These are phyloP conservation scores for Ammodytes dubius DNA, from an alignment of 2,113 vertebrate species.

Conservation along the genomic window DNA sequence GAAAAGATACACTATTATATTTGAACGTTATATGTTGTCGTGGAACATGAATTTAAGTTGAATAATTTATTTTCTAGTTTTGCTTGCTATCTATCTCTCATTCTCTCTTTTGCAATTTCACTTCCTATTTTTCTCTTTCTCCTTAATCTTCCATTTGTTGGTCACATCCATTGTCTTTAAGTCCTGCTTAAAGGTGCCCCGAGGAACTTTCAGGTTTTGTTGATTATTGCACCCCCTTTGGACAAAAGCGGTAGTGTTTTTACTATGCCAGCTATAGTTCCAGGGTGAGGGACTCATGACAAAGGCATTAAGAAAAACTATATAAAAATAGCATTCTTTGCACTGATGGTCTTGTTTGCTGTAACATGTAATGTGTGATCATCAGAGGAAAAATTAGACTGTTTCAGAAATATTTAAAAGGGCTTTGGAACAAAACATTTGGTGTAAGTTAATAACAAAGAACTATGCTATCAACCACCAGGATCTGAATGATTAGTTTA, in stretches of 20 bases:
- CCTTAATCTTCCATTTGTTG: background rate
- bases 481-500: constrained; percentile 50
- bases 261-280: too few relatives aligned
- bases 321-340: too few relatives aligned
- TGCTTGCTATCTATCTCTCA: background rate
- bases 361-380: too few relatives aligned
- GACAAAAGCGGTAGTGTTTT: too few relatives aligned
- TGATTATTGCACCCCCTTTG: too few relatives aligned
- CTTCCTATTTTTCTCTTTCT: background rate
- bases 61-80: background rate
- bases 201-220: too few relatives aligned
- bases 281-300: too few relatives aligned
- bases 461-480: constrained; percentile 20
- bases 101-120: background rate
- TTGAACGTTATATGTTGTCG: background rate
- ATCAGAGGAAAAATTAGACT: too few relatives aligned
- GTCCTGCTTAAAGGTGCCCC: background rate
- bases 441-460: constrained; percentile 43
- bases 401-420: too few relatives aligned
- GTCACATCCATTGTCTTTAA: background rate
- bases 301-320: too few relatives aligned
- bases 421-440: background rate
- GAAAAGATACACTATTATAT: background rate
- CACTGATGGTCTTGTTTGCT: too few relatives aligned
- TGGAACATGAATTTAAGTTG: background rate